phyloP scores from a whole-genome alignment of 35 echinoderm and acorn worm genomes.

The Amphiura filiformis region DNA sequence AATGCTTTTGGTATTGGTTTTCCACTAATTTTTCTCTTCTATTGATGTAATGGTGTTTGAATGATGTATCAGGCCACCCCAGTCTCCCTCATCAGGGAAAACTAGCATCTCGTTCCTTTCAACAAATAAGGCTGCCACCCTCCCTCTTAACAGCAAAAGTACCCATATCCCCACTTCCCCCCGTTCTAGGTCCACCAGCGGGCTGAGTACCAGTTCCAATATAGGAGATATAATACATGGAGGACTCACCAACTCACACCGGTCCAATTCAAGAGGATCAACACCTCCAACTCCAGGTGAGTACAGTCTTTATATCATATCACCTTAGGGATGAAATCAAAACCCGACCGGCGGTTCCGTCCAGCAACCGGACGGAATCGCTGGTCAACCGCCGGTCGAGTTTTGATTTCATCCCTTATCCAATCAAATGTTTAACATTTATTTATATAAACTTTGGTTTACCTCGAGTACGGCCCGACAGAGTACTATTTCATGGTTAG shows the following conservation, averaged over 20 bases:
- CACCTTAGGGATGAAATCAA: no score
- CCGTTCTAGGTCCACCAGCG: constrained; percentile 97
- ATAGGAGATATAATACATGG: constrained; percentile 86
- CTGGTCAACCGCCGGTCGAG: no score
- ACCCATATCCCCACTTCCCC: constrained; percentile 83
- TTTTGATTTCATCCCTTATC: no score
- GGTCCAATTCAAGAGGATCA: constrained; percentile 95
- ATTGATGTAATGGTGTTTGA: neutral
- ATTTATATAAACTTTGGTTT: neutral
- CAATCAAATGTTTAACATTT: neutral
- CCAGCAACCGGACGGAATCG: no score
- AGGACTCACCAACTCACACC: constrained; percentile 71
- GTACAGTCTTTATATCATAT: neutral
- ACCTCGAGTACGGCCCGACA: neutral
- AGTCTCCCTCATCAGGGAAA: constrained; percentile 30
- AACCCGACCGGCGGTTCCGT: no score
- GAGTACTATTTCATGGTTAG: no score
- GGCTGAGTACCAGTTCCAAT: constrained; percentile 96
- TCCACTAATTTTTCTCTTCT: no score
- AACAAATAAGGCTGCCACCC: constrained; percentile 91
- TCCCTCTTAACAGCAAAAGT: constrained; percentile 87
- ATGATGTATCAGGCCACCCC: constrained; percentile 16
- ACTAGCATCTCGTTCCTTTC: constrained; percentile 50
- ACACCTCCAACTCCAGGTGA: constrained; percentile 98
- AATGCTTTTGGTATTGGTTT: no score